phyloP scores from a whole-genome alignment of 2,888 invertebrate species.

The Acanthosepion lycidas region DNA sequence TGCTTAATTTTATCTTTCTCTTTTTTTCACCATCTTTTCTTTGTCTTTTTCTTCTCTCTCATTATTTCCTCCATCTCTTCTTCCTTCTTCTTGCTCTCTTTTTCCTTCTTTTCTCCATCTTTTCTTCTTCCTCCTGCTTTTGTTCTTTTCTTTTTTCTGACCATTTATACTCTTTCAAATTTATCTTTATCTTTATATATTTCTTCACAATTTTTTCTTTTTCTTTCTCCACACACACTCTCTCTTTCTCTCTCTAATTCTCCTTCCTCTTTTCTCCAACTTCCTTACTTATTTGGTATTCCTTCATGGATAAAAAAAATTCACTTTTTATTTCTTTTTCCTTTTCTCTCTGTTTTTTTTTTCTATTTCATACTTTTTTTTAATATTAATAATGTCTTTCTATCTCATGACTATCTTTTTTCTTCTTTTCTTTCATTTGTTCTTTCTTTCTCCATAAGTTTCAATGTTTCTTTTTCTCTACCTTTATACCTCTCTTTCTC shows the following conservation, averaged over 20 bases:
- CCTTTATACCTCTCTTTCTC: neutral
- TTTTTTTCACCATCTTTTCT: neutral
- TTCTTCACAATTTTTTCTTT: neutral
- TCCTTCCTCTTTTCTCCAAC: neutral
- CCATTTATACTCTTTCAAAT: neutral
- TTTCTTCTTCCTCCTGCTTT: neutral
- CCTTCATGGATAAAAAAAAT: too few relatives aligned
- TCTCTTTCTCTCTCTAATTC: neutral
- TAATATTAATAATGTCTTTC: too few relatives aligned
- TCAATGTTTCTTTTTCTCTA: neutral
- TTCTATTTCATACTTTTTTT: too few relatives aligned
- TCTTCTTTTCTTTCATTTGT: neutral
- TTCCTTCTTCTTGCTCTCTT: neutral
- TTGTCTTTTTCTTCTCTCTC: neutral
- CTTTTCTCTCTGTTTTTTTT: neutral
- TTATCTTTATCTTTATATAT: neutral
- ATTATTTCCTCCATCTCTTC: neutral
- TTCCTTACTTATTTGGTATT: neutral
- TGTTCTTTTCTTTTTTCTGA: neutral
- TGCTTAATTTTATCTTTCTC: neutral
- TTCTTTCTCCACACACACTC: too few relatives aligned
- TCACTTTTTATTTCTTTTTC: neutral
- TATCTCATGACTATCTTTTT: neutral
- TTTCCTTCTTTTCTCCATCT: accelerated
- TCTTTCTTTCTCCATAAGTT: too few relatives aligned